phyloP scores from a whole-genome alignment of 2,888 invertebrate genomes.

The Penaeus monodon region DNA sequence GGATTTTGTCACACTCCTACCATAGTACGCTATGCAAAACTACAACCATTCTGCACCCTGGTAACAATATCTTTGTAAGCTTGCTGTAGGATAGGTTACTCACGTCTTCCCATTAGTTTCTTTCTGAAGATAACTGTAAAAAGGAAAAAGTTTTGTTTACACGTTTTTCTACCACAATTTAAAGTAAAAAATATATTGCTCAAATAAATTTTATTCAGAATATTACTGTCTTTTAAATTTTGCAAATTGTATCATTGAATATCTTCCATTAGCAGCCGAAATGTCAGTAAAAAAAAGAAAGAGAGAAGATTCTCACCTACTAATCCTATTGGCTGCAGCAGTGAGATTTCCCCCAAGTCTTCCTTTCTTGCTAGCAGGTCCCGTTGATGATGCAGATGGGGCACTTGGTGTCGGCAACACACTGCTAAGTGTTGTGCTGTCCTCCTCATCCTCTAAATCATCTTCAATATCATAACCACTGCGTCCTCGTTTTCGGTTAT shows the following conservation, averaged over 20 bases:
- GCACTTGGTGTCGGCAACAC: slow-evolving; percentile 21
- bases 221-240: not conserved
- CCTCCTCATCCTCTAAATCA: slow-evolving; percentile 35
- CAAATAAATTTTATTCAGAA: not conserved
- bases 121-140: slow-evolving; percentile 51
- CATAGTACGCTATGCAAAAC: slow-evolving; percentile 26
- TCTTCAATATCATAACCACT: slow-evolving; percentile 8
- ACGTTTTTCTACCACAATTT: not conserved
- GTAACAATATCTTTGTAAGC: slow-evolving; percentile 10
- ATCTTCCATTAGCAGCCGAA: too few relatives aligned
- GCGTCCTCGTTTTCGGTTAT: slow-evolving; percentile 22
- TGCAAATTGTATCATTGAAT: too few relatives aligned
- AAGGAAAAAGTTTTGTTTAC: not conserved
- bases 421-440: slow-evolving; percentile 28
- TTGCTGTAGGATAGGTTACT: slow-evolving; percentile 29
- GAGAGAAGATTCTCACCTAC: slow-evolving; percentile 17
- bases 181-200: not conserved
- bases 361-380: slow-evolving; percentile 46
- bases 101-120: slow-evolving; percentile 57
- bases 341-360: slow-evolving; percentile 38
- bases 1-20: slow-evolving; percentile 28
- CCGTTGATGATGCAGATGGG: slow-evolving; percentile 21
- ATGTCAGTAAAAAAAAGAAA: not conserved
- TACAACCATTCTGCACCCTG: slow-evolving; percentile 35
- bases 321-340: slow-evolving; percentile 48